Conservation (phyloP, 2,888 invertebrate species). For the Syrphus vitripennis region DNA sequence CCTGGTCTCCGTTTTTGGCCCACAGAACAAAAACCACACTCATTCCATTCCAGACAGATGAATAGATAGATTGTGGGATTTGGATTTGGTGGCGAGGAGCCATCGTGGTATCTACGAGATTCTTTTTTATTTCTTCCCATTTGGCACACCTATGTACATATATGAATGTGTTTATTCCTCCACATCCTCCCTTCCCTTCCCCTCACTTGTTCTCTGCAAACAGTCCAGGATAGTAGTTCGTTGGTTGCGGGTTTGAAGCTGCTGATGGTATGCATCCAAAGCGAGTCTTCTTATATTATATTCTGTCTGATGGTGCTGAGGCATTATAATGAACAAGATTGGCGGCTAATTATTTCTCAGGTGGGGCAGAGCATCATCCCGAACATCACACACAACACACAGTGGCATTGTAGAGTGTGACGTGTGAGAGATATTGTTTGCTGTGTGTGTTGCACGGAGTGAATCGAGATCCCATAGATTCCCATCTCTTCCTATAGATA, state of each 20-base stretch:
- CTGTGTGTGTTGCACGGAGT: neutral
- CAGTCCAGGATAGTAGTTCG: neutral
- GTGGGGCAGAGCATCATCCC: slow-evolving; percentile 35
- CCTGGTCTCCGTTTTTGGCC: neutral
- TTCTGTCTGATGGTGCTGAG: neutral
- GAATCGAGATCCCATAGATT: slow-evolving; percentile 9
- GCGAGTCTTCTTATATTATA: neutral
- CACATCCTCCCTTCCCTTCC: neutral
- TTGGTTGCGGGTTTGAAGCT: neutral
- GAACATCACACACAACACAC: slow-evolving; percentile 19
- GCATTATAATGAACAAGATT: slow-evolving; percentile 68
- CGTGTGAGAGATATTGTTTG: slow-evolving; percentile 21
- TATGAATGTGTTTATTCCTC: neutral
- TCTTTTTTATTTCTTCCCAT: slow-evolving; percentile 11
- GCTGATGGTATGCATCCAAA: slow-evolving; percentile 40
- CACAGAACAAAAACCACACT: neutral
- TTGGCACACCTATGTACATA: slow-evolving; percentile 57
- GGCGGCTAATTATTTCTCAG: slow-evolving; percentile 71
- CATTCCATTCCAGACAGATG: slow-evolving; percentile 52
- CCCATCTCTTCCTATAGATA: neutral
- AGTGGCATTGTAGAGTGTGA: slow-evolving; percentile 37
- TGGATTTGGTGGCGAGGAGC: slow-evolving; percentile 1
- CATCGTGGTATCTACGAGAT: slow-evolving; percentile 31
- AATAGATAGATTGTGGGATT: slow-evolving; percentile 63
- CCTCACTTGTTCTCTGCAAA: neutral